phyloP scores from a whole-genome alignment of 92 coral and sea anemone genomes.

The Scolanthus callimorphus region DNA sequence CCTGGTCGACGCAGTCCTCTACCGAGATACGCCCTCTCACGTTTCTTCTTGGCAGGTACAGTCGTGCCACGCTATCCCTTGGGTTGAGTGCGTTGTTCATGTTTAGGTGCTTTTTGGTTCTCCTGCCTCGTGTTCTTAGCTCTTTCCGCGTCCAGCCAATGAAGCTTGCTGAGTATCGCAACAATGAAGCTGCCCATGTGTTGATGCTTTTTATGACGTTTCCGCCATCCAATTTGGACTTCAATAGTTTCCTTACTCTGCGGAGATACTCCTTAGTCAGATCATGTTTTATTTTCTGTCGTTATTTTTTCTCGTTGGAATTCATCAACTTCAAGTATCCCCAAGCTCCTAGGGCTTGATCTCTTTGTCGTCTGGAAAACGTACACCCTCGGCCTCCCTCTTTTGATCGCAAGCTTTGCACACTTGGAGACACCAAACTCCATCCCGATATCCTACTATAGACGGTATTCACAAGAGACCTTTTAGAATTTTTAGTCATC shows the following conservation, averaged over 20 bases:
- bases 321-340: too few species aligned
- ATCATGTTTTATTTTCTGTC: too few species aligned
- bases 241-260: conserved; percentile 13
- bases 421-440: too few species aligned
- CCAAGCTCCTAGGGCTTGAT: too few species aligned
- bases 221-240: conserved; percentile 23
- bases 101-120: conserved; percentile 23
- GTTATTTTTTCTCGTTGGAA: too few species aligned
- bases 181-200: conserved; percentile 17
- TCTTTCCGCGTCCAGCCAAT: conserved; percentile 32
- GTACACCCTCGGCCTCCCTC: too few species aligned
- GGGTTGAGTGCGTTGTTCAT: conserved; percentile 27
- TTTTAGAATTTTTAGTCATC: too few species aligned
- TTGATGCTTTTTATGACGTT: conserved; percentile 17
- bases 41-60: conserved; percentile 27
- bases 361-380: too few species aligned
- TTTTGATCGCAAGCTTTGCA: too few species aligned
- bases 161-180: conserved; percentile 26
- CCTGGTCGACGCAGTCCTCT: conserved; percentile 32
- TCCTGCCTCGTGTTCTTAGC: conserved; percentile 23
- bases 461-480: too few species aligned
- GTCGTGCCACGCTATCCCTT: conserved; percentile 26
- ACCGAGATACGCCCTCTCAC: conserved; percentile 19
- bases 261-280: too few species aligned
- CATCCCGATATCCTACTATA: too few species aligned